Percentiles rank a stretch among this genome's conserved stretches.
Conservation (phyloP, 2,113 vertebrate species). For the Probosciger aterrimus region DNA sequence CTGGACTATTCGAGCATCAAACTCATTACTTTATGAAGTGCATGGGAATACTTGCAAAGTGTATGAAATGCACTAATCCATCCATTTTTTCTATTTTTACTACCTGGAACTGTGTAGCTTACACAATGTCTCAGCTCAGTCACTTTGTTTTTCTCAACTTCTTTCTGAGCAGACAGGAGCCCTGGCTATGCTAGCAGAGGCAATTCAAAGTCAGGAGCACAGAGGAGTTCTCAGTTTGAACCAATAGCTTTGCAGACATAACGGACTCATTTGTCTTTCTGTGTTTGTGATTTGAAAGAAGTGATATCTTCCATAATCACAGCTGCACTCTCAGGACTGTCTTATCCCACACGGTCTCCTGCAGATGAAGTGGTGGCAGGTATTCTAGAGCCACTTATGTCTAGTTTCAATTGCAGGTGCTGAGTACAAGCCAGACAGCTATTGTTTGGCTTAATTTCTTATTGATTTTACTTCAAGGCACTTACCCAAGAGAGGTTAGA, state of each 20-base stretch:
- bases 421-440: neutral
- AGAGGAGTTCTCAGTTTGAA: neutral
- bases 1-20: conserved; percentile 8
- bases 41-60: neutral
- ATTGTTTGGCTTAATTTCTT: neutral
- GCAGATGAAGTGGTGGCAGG: neutral
- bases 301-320: neutral
- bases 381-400: neutral
- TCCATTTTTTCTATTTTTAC: neutral
- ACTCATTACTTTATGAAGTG: neutral
- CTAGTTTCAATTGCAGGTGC: neutral
- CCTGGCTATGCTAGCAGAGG: neutral
- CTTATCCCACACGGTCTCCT: accelerated
- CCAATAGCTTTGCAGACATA: neutral
- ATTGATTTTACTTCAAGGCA: neutral
- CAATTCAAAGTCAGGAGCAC: neutral
- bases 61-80: neutral
- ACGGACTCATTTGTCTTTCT: neutral
- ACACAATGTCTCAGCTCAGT: neutral
- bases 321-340: neutral
- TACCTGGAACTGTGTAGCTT: neutral
- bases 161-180: neutral
- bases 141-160: neutral
- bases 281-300: neutral
- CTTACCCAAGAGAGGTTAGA: neutral